Percentiles rank a stretch among this genome's conserved stretches.
phyloP scores from a whole-genome alignment of 2,888 invertebrate species.

The Gastracanthus pulcherrimus region DNA sequence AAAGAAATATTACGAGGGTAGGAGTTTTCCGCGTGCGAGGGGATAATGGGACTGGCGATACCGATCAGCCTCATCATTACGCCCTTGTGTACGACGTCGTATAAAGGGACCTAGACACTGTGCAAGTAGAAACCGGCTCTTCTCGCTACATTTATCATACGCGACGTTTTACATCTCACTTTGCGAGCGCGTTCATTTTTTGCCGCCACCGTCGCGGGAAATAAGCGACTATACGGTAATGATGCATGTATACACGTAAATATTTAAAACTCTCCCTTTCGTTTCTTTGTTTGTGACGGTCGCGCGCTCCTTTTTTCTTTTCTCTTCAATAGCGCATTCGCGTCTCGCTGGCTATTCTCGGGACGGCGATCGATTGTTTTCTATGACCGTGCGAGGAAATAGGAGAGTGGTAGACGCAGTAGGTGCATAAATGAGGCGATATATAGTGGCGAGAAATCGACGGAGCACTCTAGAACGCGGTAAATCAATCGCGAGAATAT shows the following conservation, averaged over 20 bases:
- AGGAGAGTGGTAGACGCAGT: too few species aligned
- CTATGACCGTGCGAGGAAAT: background rate
- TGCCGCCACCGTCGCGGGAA: too few species aligned
- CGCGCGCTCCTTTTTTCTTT: background rate
- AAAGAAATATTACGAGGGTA: background rate
- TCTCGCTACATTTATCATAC: background rate
- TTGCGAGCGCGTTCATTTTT: too few species aligned
- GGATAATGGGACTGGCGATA: too few species aligned
- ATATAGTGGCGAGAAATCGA: too few species aligned
- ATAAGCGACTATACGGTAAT: background rate
- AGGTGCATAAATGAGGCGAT: background rate
- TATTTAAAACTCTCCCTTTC: slow-evolving; percentile 4
- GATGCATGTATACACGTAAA: background rate
- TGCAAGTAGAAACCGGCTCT: background rate
- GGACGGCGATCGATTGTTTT: slow-evolving; percentile 39
- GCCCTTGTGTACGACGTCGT: too few species aligned
- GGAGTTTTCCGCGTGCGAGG: too few species aligned
- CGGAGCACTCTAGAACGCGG: background rate
- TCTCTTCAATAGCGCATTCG: too few species aligned
- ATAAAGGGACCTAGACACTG: background rate
- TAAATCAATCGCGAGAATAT: slow-evolving; percentile 40
- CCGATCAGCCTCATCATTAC: too few species aligned
- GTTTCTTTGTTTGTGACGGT: background rate
- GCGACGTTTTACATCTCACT: background rate
- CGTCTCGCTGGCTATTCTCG: too few species aligned